Evolutionary conservation across 2,888 invertebrate species (phyloP), one percentile per base, ranked within the genome.

Genomic region (Chrysomela aeneicollis): DNA sequence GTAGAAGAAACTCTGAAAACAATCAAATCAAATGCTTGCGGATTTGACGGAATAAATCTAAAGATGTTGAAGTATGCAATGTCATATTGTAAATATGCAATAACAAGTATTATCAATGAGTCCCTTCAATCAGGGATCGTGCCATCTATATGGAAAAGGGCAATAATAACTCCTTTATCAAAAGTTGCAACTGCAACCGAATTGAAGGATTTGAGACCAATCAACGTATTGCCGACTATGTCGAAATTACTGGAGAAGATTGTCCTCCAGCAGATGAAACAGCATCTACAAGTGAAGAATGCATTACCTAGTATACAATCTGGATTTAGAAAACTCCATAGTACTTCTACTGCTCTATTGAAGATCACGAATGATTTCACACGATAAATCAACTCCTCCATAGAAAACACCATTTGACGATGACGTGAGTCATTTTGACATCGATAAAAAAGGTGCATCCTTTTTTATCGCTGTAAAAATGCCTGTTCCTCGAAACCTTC

Each of bases 321-420:
- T 12, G 62, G 62, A 8, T 62, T 62, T 54, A 54, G 54, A 19
- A 32, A 5, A 22, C 18, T 42, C 12, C 30, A 26, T 17, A 54
- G 61, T 35, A 49, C 52, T 15, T 17, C n/a, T 1, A 61, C 61
- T 54, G 37, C 37, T 12, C 42, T 62, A 12, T 10, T 55, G 8
- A 55, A 63, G 19, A 49, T 63, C 6, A 52, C 15, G n/a, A 49
- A 63, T 26, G 59, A 52, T 18, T 52, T 52, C 15, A 19, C 46
- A 1, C 21, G 12, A 10, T n/a, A n/a, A n/a, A n/a, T n/a, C n/a
- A n/a, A n/a, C n/a, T n/a, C n/a, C n/a, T n/a, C n/a, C n/a, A n/a
- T n/a, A n/a, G n/a, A n/a, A n/a, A n/a, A n/a, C n/a, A n/a, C n/a
- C n/a, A n/a, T n/a, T n/a, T n/a, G n/a, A n/a, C n/a, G n/a, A n/a